phyloP scores from a whole-genome alignment of 1,140 invertebrate species.

The Eupristina koningsbergeri region DNA sequence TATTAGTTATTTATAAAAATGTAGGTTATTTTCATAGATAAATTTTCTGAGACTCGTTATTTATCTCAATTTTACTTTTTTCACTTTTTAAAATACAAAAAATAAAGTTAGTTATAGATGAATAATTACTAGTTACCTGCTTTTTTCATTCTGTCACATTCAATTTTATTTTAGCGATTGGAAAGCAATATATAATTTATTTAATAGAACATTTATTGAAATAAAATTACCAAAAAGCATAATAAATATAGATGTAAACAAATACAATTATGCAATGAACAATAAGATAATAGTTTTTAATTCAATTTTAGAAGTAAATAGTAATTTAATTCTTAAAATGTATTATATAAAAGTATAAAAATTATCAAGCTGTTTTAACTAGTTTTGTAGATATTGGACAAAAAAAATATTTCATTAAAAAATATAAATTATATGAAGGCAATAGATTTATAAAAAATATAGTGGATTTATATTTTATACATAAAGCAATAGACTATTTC shows the following conservation, averaged over 20 bases:
- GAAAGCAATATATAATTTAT: slow-evolving; percentile 36
- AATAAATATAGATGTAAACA: no score
- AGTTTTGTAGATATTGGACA: no score
- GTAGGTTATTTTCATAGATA: neutral
- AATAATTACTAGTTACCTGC: slow-evolving; percentile 23
- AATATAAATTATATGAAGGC: no score
- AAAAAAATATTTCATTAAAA: no score
- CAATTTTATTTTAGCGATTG: neutral
- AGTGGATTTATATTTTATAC: no score
- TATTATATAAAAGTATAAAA: neutral
- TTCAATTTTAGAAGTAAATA: no score
- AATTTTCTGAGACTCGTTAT: neutral
- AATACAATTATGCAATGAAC: no score
- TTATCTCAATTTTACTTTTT: neutral
- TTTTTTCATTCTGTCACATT: neutral
- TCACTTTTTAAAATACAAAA: slow-evolving; percentile 14
- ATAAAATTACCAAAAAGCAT: neutral
- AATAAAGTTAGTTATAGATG: slow-evolving; percentile 30
- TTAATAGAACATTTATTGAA: neutral
- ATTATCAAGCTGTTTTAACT: neutral
- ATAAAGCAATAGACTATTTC: no score
- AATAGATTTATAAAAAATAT: no score
- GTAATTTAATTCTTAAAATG: neutral
- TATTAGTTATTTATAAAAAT: no score
- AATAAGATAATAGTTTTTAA: no score